Conservation (phyloP, 2,113 vertebrate genomes). For the Alosa alosa region DNA sequence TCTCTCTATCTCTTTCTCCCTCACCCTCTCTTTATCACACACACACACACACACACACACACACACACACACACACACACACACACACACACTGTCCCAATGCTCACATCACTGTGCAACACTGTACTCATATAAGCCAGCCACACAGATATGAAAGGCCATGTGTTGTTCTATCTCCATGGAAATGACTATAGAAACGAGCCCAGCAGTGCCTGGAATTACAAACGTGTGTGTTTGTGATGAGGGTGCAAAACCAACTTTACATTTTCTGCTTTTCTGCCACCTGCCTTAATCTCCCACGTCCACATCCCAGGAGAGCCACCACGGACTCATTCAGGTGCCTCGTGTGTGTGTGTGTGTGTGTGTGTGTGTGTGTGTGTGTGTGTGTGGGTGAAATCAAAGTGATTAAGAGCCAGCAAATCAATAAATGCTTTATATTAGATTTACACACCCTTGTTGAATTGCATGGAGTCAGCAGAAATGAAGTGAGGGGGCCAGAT, state of each 20-base stretch:
- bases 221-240: not conserved
- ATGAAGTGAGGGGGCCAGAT: conserved; percentile 43
- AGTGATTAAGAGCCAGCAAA: conserved; percentile 72
- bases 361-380: too few species aligned
- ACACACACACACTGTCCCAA: not conserved
- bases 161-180: not conserved
- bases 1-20: not conserved
- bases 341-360: conserved; percentile 24
- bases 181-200: not conserved
- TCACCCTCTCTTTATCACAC: not conserved
- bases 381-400: conserved; percentile 70
- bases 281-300: not conserved
- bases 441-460: conserved; percentile 61
- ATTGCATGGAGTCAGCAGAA: conserved; percentile 68
- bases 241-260: conserved; percentile 17
- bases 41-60: not conserved
- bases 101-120: not conserved
- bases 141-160: not conserved
- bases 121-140: not conserved
- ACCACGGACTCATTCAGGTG: conserved; percentile 54
- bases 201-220: not conserved
- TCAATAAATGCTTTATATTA: conserved; percentile 76
- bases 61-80: conserved; percentile 14
- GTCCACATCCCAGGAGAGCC: conserved; percentile 48
- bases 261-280: not conserved